Evolutionary conservation across 2,113 vertebrate species (phyloP), one percentile per base, ranked within the genome.

Genomic region (Ellobius talpinus): DNA sequence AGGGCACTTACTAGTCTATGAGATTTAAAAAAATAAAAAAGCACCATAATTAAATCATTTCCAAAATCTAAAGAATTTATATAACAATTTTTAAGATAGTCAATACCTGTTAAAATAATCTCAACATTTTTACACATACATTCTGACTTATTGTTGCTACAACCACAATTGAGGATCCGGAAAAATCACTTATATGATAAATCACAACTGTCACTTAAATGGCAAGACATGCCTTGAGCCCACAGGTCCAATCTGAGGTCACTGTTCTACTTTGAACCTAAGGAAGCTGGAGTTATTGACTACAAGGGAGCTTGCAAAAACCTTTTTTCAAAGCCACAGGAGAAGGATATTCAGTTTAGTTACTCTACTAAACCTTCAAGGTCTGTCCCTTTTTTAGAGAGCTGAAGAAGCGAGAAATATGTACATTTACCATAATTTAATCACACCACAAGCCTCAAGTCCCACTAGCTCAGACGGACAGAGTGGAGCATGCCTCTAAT

Each of bases 1-100:
- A 0, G 99, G 99, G 98, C 99, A 99, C 94, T 99, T 99, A 94
- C 98, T 98, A 76, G 97, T 98, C 99, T 99, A 87, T 6, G 4
- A 97, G 93, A 91, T 61, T 10, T 10, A 19, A 31, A 81, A 87
- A 88, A 73, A 78, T 93, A 94, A 98, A 74, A 29, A 50, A 36
- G 5, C 11, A 33, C 7, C 63, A 0, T 39, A 90, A 84, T 70
- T 65, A 81, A n/a, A 26, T 78, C 68, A 93, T 81, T 77, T 92
- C 84, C 72, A 87, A 94, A 92, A 29, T 93, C 47, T 79, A 92
- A 78, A 94, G 19, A 81, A 4, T 31, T 90, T 65, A 89, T 65
- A 87, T 42, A 74, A 8, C 58, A 5, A 77, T 79, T 96, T 93
- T 87, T 55, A 94, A 96, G 84, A 50, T 14, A 87, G 9, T n/a